Evolutionary conservation across 2,888 invertebrate species (phyloP).

Genomic region (Disparrhopalites patrizii): DNA sequence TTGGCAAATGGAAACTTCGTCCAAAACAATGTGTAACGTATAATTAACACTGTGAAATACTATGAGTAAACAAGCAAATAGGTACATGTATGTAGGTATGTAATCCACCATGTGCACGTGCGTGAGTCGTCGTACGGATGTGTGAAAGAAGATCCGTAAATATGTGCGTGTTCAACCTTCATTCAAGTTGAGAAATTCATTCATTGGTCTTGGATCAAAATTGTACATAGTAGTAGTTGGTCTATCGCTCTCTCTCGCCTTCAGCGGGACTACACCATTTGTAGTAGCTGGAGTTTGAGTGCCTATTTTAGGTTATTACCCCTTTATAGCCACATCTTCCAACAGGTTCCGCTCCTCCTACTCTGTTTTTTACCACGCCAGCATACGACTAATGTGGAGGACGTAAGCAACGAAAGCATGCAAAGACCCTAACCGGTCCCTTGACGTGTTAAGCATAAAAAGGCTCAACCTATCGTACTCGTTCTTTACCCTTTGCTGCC

Average conservation of each 20-base stretch:
- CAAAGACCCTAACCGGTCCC: slow-evolving; percentile 10
- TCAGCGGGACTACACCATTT: neutral
- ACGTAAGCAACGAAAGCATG: neutral
- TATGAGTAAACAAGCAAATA: too few species aligned
- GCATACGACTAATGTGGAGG: neutral
- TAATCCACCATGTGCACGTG: neutral
- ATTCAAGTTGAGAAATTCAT: slow-evolving; percentile 1
- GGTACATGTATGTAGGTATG: neutral
- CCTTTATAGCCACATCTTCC: slow-evolving; percentile 8
- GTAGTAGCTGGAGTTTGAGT: neutral
- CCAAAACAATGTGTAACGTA: too few species aligned
- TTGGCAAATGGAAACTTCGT: too few species aligned
- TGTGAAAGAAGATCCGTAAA: neutral
- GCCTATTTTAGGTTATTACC: slow-evolving; percentile 8
- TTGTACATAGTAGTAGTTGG: neutral
- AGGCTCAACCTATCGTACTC: neutral
- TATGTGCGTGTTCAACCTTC: neutral
- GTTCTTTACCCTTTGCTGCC: neutral
- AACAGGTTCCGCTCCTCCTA: too few species aligned
- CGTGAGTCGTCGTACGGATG: neutral
- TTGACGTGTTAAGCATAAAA: slow-evolving; percentile 11
- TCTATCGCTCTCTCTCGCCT: neutral
- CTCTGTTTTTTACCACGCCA: neutral
- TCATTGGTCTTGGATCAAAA: slow-evolving; percentile 6
- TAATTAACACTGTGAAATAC: too few species aligned